Conservation (phyloP, 2,797 vertebrate species). For the Prunella strophiata region DNA sequence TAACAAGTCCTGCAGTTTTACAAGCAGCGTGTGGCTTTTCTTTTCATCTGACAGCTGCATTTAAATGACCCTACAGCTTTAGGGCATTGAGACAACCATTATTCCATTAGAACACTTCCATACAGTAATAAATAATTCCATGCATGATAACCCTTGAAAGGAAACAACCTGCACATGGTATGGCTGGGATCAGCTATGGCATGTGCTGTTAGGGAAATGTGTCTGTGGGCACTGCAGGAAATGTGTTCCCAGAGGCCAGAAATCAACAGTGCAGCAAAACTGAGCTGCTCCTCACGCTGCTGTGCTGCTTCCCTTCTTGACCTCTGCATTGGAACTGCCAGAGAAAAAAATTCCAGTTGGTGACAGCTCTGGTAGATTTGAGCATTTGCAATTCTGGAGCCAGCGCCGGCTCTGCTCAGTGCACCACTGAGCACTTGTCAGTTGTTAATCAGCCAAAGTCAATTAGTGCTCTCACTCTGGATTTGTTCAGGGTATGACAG, state of each 20-base stretch:
- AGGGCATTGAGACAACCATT: neutral
- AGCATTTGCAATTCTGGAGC: neutral
- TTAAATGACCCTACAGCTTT: conserved; percentile 41
- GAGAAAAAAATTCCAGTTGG: neutral
- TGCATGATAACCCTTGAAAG: neutral
- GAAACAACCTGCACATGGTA: neutral
- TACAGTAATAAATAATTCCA: conserved; percentile 27
- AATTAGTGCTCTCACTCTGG: conserved; percentile 18
- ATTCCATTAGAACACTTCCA: conserved; percentile 15
- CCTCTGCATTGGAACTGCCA: neutral
- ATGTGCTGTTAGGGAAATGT: neutral
- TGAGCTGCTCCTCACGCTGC: neutral
- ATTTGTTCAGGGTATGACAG: neutral
- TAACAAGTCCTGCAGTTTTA: conserved; percentile 42
- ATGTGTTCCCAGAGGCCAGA: neutral
- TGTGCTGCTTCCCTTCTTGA: neutral
- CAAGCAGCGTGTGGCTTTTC: conserved; percentile 6
- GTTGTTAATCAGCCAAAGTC: conserved; percentile 30
- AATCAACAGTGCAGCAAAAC: neutral
- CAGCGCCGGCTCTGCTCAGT: neutral
- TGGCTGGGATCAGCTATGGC: neutral
- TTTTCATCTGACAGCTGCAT: conserved; percentile 28
- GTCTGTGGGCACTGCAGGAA: neutral
- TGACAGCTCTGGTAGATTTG: neutral
- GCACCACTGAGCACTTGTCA: neutral